Base-by-base conservation (phyloP, 2,113 vertebrate genomes). In the Cynocephalus volans region DNA sequence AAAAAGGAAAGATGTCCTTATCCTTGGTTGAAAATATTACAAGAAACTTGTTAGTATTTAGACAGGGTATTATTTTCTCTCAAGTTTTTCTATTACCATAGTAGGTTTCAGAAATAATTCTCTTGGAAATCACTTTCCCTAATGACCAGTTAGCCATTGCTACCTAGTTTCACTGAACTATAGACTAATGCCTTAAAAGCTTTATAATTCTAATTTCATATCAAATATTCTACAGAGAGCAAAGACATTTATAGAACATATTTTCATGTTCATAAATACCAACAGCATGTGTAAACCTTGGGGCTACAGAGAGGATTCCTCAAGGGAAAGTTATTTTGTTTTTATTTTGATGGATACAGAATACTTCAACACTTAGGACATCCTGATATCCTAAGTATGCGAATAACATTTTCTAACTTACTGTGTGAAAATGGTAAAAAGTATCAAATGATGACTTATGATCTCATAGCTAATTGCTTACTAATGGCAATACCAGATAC, bases 1-100 rank as follows among this genome's bases (percentile, higher is more conserved):
- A 92, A 87, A 23, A 84, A 45, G 69, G 92, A 96, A 98, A 93
- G 82, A 97, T 96, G 62, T 60, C 62, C 48, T 90, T 90, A 94
- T 77, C 24, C 41, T 24, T 92, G 90, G 50, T 81, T 93, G 10
- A 98, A 75, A 77, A 88, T 95, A 97, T 93, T 97, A 62, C 89
- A 96, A 83, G 70, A 86, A 95, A 95, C 81, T 80, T 97, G 77
- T 52, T 94, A 94, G 24, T 75, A 70, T 90, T 90, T 91, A 96
- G 41, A 96, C 56, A 96, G 11, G 45, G 5, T 73, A 88, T 87
- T 97, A 70, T 82, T 96, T 93, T 85, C 31, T 86, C 24, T 81
- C 60, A 90, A 85, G 33, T 81, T 95, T 90, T 96, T 84, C 58
- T 41, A 90, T 81, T 89, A 95, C 86, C 28, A 77, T 62, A 94